These are phyloP conservation scores for Phycodurus eques DNA, from an alignment of 2,113 vertebrate species.

Conservation along the genomic window DNA sequence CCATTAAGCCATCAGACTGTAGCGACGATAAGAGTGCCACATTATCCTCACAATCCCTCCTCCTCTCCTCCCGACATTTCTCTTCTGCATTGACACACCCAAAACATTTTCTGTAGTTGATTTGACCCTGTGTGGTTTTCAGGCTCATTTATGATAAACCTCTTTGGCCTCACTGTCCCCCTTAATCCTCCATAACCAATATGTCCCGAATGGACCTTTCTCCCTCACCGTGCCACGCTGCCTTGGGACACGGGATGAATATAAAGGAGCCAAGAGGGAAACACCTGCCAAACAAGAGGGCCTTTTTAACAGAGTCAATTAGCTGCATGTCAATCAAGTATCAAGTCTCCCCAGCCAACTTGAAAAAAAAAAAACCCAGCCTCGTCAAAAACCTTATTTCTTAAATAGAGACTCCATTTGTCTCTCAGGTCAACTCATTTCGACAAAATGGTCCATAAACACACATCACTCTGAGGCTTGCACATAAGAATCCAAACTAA, in stretches of 20 bases:
- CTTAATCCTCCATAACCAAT: slow-evolving; percentile 65
- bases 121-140: slow-evolving; percentile 37
- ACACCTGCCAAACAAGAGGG: slow-evolving; percentile 36
- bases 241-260: slow-evolving; percentile 69
- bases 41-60: slow-evolving; percentile 15
- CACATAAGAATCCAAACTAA: not conserved
- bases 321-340: slow-evolving; percentile 26
- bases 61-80: slow-evolving; percentile 4
- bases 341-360: slow-evolving; percentile 8
- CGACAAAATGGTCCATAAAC: not conserved
- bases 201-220: slow-evolving; percentile 46
- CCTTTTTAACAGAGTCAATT: slow-evolving; percentile 42
- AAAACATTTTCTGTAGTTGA: slow-evolving; percentile 15
- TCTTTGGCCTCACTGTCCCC: slow-evolving; percentile 31
- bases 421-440: not conserved
- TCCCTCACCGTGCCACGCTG: slow-evolving; percentile 52
- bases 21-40: slow-evolving; percentile 29
- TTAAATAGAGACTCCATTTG: slow-evolving; percentile 2
- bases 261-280: slow-evolving; percentile 55
- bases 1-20: slow-evolving; percentile 37
- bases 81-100: slow-evolving; percentile 12
- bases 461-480: not conserved
- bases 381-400: slow-evolving; percentile 18
- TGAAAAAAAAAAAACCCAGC: slow-evolving; percentile 7
- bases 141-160: slow-evolving; percentile 54